phyloP scores from a whole-genome alignment of 2,888 invertebrate species.

The Leptopterna dolabrata region DNA sequence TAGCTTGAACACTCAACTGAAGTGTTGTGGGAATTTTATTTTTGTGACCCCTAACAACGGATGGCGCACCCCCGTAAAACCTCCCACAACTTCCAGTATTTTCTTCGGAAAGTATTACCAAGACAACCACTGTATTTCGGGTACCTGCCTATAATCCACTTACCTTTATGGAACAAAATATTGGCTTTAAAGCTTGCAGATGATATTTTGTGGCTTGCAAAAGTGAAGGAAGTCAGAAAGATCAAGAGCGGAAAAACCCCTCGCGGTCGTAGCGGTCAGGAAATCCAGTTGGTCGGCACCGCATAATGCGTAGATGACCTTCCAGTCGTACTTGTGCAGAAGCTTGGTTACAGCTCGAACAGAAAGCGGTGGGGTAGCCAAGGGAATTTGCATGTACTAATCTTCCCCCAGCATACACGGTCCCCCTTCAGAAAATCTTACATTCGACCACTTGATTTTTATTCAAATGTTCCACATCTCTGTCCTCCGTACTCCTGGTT shows the following conservation, averaged over 20 bases:
- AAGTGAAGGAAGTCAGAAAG: not conserved
- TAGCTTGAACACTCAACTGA: too few relatives aligned
- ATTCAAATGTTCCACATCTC: conserved; percentile 26
- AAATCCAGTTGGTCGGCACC: conserved; percentile 5
- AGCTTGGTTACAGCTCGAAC: conserved; percentile 19
- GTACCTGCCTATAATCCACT: too few relatives aligned
- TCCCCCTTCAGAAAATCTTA: conserved; percentile 44
- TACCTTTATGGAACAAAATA: too few relatives aligned
- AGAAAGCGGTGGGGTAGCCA: not conserved
- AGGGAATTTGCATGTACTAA: conserved; percentile 34
- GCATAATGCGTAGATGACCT: not conserved
- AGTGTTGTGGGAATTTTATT: too few relatives aligned
- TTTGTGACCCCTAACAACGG: too few relatives aligned
- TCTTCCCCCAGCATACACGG: not conserved
- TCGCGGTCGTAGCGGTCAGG: not conserved
- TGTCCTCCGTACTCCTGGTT: not conserved
- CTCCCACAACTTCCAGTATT: too few relatives aligned
- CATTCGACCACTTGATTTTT: conserved; percentile 45
- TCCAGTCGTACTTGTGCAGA: conserved; percentile 25
- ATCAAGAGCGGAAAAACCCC: conserved; percentile 16
- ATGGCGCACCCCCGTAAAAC: too few relatives aligned
- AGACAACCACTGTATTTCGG: too few relatives aligned
- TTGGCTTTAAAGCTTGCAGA: too few relatives aligned
- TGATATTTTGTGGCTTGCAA: too few relatives aligned
- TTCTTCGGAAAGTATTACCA: too few relatives aligned